A percentile compares a stretch with the other conserved stretches of the same genome.
Evolutionary conservation across 2,113 vertebrate genomes (phyloP).

Genomic region (Limanda limanda): DNA sequence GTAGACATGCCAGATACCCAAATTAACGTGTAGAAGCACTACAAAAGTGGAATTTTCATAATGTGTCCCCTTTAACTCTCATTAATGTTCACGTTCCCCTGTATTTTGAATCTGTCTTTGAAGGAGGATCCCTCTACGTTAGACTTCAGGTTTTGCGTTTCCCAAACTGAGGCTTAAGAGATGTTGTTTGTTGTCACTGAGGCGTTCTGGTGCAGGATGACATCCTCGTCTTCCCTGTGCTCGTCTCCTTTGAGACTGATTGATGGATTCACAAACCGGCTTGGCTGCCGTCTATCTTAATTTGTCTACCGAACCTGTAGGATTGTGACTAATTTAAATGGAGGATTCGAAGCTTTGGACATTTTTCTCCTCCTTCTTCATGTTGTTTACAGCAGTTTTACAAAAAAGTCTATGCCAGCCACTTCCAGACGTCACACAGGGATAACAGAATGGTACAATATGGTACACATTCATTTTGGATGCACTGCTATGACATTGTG

Average conservation of each 20-base stretch:
- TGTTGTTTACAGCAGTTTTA: conserved; percentile 29
- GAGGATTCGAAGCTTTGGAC: neutral
- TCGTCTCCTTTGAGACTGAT: conserved; percentile 49
- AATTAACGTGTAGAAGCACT: no score
- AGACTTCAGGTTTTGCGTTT: neutral
- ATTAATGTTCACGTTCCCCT: neutral
- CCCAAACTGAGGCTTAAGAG: neutral
- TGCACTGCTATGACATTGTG: conserved; percentile 7
- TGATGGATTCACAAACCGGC: conserved; percentile 44
- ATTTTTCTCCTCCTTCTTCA: conserved; percentile 17
- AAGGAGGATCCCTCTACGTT: conserved; percentile 4
- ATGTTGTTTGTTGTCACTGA: conserved; percentile 29
- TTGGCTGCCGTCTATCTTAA: conserved; percentile 40
- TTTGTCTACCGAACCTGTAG: conserved; percentile 32
- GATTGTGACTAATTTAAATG: conserved; percentile 46
- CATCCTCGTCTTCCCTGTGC: neutral
- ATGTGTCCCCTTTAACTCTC: no score
- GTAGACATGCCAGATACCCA: no score
- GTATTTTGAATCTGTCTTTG: conserved; percentile 1
- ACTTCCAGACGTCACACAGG: neutral
- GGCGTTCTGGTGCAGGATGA: conserved; percentile 10
- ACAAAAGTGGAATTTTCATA: no score
- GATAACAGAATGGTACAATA: neutral
- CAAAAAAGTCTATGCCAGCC: neutral
- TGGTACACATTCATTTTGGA: no score